phyloP scores from a whole-genome alignment of 2,113 vertebrate species.

The Salvelinus fontinalis region DNA sequence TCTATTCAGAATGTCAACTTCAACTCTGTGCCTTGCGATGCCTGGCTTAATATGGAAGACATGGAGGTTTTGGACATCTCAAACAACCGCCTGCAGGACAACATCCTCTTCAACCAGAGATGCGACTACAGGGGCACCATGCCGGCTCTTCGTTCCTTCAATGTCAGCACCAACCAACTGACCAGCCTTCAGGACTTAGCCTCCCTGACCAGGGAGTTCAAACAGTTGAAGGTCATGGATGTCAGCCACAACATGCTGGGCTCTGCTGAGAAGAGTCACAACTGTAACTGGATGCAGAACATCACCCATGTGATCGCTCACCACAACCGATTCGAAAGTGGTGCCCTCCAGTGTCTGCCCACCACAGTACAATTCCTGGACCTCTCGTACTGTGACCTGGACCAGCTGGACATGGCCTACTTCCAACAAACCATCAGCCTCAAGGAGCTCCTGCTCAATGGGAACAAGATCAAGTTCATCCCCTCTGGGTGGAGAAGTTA shows the following conservation, averaged over 20 bases:
- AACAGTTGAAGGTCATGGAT: slow-evolving; percentile 68
- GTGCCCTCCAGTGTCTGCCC: slow-evolving; percentile 76
- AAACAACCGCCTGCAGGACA: slow-evolving; percentile 67
- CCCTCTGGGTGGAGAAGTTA: slow-evolving; percentile 73
- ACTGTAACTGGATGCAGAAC: slow-evolving; percentile 72
- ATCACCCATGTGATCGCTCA: slow-evolving; percentile 70
- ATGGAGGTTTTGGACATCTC: slow-evolving; percentile 71
- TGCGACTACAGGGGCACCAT: slow-evolving; percentile 67
- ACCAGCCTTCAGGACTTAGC: slow-evolving; percentile 68
- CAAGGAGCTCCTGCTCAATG: slow-evolving; percentile 70
- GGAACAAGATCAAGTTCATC: slow-evolving; percentile 87
- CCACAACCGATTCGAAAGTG: slow-evolving; percentile 65
- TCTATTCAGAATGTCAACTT: slow-evolving; percentile 79
- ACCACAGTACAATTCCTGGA: slow-evolving; percentile 75
- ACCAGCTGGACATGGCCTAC: slow-evolving; percentile 74
- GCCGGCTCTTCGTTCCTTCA: slow-evolving; percentile 67
- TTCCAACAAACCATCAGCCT: slow-evolving; percentile 70
- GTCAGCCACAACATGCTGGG: slow-evolving; percentile 75
- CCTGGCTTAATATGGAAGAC: slow-evolving; percentile 73
- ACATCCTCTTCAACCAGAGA: slow-evolving; percentile 70
- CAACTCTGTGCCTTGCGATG: slow-evolving; percentile 80
- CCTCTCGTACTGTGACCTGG: slow-evolving; percentile 78
- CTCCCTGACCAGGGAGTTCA: slow-evolving; percentile 64
- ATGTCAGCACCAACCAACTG: slow-evolving; percentile 70
- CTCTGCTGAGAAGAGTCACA: slow-evolving; percentile 19